Evolutionary conservation across 2,797 vertebrate species (phyloP), one percentile per base, ranked within the genome.

Genomic region (Vespertilio murinus): DNA sequence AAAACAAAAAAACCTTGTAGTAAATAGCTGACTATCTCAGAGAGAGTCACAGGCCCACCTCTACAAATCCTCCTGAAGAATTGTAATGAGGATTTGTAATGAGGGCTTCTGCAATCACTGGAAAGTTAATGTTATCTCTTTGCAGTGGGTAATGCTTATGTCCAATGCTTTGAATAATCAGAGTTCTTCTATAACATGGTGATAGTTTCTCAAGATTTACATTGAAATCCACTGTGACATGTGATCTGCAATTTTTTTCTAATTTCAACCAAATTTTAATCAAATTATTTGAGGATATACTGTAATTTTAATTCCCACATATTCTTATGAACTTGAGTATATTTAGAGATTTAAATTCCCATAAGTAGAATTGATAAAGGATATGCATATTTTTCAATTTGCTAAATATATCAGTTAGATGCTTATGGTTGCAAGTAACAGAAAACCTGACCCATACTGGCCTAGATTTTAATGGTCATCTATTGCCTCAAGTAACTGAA

Each of bases 391-490:
- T 91, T 93, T 96, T 91, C n/a, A 69, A n/a, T 86, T 77, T 89
- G 86, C 61, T 38, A 61, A 90, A 64, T 67, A 1, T 40, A 40
- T 93, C 52, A 80, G 16, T 79, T 85, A 38, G 14, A 30, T 89
- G 45, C 17, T 90, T 91, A 54, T 78, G n/a, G 35, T 92, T 94
- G 42, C 30, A 88, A 67, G n/a, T 93, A 89, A 89, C 20, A 87
- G 87, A 89, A 96, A 91, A 91, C 17, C 56, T 87, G 52, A 91
- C n/a, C 40, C 64, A 93, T 75, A 80, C 18, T 92, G 28, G 25
- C 52, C 94, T 74, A 86, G 65, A 74, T 89, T 70, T 96, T 82
- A 54, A 84, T 79, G 42, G 61, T 90, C 12, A 91, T 77, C 93
- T 84, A 54, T 75, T 94, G 45, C 45, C 23, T 93, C 30, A 40